Evolutionary conservation across 2,113 vertebrate genomes (phyloP).

Genomic region (Etheostoma spectabile): DNA sequence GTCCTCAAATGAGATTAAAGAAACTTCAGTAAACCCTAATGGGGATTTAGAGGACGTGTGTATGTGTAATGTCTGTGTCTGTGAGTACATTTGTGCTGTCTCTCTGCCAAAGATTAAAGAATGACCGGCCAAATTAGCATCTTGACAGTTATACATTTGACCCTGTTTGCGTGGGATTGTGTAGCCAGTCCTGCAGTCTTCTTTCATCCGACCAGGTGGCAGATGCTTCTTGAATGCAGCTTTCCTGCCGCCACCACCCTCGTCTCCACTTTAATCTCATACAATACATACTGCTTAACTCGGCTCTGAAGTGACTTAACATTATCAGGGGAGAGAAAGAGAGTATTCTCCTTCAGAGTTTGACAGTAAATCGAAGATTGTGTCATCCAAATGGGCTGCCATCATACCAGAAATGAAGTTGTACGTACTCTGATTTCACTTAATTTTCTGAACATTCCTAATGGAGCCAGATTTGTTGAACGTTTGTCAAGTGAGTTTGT

Average conservation of each 20-base stretch:
- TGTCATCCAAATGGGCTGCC: constrained; percentile 65
- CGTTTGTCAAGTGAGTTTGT: constrained; percentile 14
- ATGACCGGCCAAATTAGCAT: constrained; percentile 18
- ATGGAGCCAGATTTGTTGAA: constrained; percentile 3
- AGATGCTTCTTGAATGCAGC: constrained; percentile 16
- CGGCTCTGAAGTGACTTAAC: constrained; percentile 39
- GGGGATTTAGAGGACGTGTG: constrained; percentile 57
- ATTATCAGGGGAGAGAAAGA: constrained; percentile 43
- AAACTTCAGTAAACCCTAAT: constrained; percentile 67
- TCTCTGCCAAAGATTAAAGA: constrained; percentile 18
- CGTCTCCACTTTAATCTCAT: constrained; percentile 57
- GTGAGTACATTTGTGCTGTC: constrained; percentile 7
- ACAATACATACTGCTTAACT: constrained; percentile 51
- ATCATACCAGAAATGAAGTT: constrained; percentile 58
- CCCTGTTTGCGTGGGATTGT: constrained; percentile 8
- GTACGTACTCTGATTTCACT: constrained; percentile 65
- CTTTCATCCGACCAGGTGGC: constrained; percentile 15
- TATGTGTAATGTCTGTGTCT: constrained; percentile 13
- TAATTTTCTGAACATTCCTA: constrained; percentile 25
- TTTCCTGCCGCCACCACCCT: background rate
- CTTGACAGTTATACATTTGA: constrained; percentile 16
- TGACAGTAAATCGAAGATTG: constrained; percentile 37
- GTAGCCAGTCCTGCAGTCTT: background rate
- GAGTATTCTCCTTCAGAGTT: constrained; percentile 30
- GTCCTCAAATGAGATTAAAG: constrained; percentile 79